Evolutionary conservation across 2,113 vertebrate genomes (phyloP).

Genomic region (Gorsachius goisagi): DNA sequence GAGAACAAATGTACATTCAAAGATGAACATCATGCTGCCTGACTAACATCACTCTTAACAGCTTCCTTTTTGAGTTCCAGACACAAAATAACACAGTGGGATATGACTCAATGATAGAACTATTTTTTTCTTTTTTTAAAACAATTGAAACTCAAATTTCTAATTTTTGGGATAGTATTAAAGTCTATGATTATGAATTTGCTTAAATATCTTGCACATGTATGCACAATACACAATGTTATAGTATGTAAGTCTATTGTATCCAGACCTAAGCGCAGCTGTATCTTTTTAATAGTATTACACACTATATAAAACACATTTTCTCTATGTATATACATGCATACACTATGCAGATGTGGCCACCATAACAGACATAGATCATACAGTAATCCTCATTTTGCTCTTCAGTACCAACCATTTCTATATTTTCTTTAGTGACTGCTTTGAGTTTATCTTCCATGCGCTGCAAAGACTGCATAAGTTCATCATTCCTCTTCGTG

Average conservation of each 20-base stretch:
- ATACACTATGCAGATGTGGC: background rate
- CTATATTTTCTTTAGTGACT: constrained; percentile 90
- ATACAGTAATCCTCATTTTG: background rate
- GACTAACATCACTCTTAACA: background rate
- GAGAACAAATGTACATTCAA: background rate
- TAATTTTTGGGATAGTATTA: background rate
- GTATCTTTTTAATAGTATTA: background rate
- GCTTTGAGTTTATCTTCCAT: constrained; percentile 93
- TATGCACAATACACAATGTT: background rate
- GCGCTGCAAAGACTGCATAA: constrained; percentile 91
- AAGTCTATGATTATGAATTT: background rate
- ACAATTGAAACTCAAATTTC: background rate
- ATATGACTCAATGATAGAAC: background rate
- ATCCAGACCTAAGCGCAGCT: background rate
- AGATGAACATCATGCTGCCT: background rate
- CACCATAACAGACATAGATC: background rate
- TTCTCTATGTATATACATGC: background rate
- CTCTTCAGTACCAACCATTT: constrained; percentile 84
- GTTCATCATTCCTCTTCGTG: constrained; percentile 92
- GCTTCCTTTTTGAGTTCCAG: background rate
- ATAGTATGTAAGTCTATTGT: background rate
- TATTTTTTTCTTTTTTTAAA: background rate
- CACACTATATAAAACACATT: background rate
- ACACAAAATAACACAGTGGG: background rate
- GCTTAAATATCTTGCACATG: background rate